Evolutionary conservation across 2,797 vertebrate genomes (phyloP), one percentile per base, ranked within the genome.

Genomic region (Lithobates pipiens): DNA sequence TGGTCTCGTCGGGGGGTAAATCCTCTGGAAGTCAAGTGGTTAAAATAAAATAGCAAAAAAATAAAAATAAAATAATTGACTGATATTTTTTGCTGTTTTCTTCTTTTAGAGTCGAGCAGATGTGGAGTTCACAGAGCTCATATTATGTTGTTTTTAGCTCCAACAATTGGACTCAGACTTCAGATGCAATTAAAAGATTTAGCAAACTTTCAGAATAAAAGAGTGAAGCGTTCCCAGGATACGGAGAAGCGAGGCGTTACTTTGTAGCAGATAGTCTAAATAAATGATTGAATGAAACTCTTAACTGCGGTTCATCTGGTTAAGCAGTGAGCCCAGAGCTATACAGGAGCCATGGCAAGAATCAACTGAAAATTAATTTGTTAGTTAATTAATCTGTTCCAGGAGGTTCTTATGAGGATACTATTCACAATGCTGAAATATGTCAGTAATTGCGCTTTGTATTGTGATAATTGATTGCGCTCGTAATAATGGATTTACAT

Each of bases 301-400:
- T 3, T 65, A 25, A 65, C 61, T 23, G 50, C 50, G 9, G 61
- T 65, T 65, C 61, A 65, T 65, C 61, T 25, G 79, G 79, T 34
- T 72, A 81, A 81, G 61, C n/a, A 70, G 29, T 18, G 32, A 72
- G 79, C 79, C 46, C 79, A 57, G 34, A 80, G 78, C 67, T 80
- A 71, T 61, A 72, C 69, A 25, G 50, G 29, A 81, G 54, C 69
- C 71, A 72, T 42, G 32, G 68, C 46, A 63, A 57, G 50, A 81
- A 81, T 61, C 69, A 57, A 29, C 16, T 27, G 79, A 32, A 81
- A 81, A 81, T 81, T 81, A 81, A 81, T 81, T 81, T 81, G 79
- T 72, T 72, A 15, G 50, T 73, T 81, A 81, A 81, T 81, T 72
- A 81, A 81, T 81, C 32, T 81, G 69, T 81, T 72, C 3, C 34